Base-by-base conservation (phyloP, 1,140 invertebrate species). In the Drosophila setifemur region DNA sequence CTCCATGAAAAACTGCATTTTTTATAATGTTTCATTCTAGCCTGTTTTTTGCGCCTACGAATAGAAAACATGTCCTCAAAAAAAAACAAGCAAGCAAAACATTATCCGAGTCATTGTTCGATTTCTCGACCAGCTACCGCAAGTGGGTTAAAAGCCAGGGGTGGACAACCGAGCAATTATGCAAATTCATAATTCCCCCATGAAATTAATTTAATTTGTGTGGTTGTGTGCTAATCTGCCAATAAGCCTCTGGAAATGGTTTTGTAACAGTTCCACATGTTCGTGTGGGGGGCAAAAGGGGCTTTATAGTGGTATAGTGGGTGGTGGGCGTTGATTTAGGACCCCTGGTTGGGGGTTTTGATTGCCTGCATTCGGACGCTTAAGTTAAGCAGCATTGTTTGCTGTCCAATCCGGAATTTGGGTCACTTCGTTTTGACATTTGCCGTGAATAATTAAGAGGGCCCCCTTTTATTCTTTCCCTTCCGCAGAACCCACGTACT, bases 401-500 rank as follows among this genome's bases (percentile, higher is more conserved):
- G 54, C 40, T 72, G 68, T 72, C 69, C 40, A 72, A 63, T 58
- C 63, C 9, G 55, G 55, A 49, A 73, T 73, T 44, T 44, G 69
- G 69, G 69, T 73, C 69, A 73, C 29, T 72, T 73, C 69, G 69
- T 49, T 72, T 53, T 72, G 69, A 49, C 68, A 72, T 72, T 72
- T 72, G 43, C 57, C 48, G 68, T 73, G 69, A 72, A 72, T 72
- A 72, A 78, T 81, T 81, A 81, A 81, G 67, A 63, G 50, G 53
- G 37, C 63, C 35, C 21, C 44, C 28, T n/a, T n/a, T n/a, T n/a
- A n/a, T n/a, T n/a, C n/a, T 40, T 42, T n/a, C 23, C 12, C 26
- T 35, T 29, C 12, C 26, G 64, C 58, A 82, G 77, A 52, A 58
- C 76, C 21, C 77, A 79, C 45, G 78, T 81, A 57, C 61, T 83